Evolutionary conservation across 2,888 invertebrate genomes (phyloP).

Genomic region (Hydraecia micacea): DNA sequence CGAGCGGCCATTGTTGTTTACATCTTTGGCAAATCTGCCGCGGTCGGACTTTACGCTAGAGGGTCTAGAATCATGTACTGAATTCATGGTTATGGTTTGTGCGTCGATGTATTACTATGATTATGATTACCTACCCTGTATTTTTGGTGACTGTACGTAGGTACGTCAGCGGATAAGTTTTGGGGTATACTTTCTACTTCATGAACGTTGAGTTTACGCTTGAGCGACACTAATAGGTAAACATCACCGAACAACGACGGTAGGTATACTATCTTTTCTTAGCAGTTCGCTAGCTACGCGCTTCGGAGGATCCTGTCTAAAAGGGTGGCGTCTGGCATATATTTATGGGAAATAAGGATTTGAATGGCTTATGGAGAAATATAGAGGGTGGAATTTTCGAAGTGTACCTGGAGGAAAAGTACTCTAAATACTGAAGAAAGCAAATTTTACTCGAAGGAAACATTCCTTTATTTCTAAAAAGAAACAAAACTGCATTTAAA

Average conservation of each 20-base stretch:
- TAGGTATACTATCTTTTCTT: conserved; percentile 16
- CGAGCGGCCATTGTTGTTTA: too few relatives aligned
- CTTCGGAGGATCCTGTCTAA: neutral
- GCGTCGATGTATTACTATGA: too few relatives aligned
- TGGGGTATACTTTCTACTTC: conserved; percentile 24
- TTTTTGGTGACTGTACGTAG: conserved; percentile 6
- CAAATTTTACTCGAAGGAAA: too few relatives aligned
- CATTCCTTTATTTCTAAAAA: too few relatives aligned
- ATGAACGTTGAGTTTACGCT: conserved; percentile 29
- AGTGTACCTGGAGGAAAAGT: too few relatives aligned
- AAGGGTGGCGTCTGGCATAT: neutral
- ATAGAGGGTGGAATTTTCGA: too few relatives aligned
- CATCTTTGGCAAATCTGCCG: too few relatives aligned
- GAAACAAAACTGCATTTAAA: too few relatives aligned
- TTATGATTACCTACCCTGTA: too few relatives aligned
- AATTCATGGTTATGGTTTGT: neutral
- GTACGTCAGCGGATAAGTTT: neutral
- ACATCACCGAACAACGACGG: neutral
- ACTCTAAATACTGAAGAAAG: too few relatives aligned
- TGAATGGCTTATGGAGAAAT: neutral
- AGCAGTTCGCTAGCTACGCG: conserved; percentile 1
- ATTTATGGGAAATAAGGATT: conserved; percentile 5
- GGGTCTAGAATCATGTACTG: too few relatives aligned
- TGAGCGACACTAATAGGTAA: conserved; percentile 33
- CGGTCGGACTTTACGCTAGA: too few relatives aligned